Base-by-base conservation (phyloP, 2,113 vertebrate species). In the Melospiza melodia region DNA sequence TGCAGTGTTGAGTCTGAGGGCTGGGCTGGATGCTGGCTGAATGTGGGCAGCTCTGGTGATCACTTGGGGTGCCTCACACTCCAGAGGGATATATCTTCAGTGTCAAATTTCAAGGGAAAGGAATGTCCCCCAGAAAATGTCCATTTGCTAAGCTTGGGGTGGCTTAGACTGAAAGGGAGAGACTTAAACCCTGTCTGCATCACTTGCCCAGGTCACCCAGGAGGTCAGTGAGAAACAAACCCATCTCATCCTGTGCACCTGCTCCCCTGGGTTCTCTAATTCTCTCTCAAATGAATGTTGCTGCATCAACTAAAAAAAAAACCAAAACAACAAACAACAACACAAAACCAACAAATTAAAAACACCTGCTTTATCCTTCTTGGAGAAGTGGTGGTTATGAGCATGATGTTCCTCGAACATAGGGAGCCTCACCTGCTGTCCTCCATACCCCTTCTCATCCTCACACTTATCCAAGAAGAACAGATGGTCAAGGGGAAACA, bases 51-150 rank as follows among this genome's bases (percentile, higher is more conserved):
- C 27, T 93, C 54, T 76, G 49, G 9, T 59, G 31, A 59, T 71
- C 31, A 31, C 8, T n/a, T 41, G 30, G 25, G 35, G 12, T 43
- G 21, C 7, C 31, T 82, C 33, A 23, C 15, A 14, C 10, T 55
- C 49, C 35, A 43, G 43, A 43, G 31, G 43, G 25, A 13, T 44
- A 5, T 0, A 0, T 28, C 28, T 67, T 76, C 3, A 1, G 3
- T 21, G 25, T n/a, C 41, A 51, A 10, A 73, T 82, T 74, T 61
- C 23, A 57, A 25, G 17, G 7, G 21, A 23, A 16, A 57, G 2
- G 5, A 73, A 24, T 37, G 10, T 58, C 11, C 5, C 22, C 23
- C 25, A 67, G 25, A 85, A 92, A 75, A 65, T 52, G 10, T 37
- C 17, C 9, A 9, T 11, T 43, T 86, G 8, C 12, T 66, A 54